Evolutionary conservation across 1,140 invertebrate genomes (phyloP).

Genomic region (Babylonia areolata): DNA sequence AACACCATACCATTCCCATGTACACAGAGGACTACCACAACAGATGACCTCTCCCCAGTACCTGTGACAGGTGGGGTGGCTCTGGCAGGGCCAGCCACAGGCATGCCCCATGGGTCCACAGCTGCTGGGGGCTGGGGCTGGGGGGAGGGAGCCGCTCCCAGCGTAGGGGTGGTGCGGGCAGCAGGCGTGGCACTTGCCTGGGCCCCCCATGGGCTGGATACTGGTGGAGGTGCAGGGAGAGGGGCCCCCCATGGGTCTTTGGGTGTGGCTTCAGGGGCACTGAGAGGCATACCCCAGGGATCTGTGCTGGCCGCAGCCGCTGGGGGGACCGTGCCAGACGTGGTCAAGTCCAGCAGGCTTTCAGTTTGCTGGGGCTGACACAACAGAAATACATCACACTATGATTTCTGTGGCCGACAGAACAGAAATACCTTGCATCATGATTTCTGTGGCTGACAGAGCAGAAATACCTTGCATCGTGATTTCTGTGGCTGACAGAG

Average conservation of each 20-base stretch:
- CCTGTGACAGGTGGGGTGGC: slow-evolving; percentile 35
- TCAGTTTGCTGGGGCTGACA: slow-evolving; percentile 28
- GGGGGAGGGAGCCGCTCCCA: slow-evolving; percentile 40
- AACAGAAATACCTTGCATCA: too few species aligned
- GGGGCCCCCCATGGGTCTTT: slow-evolving; percentile 67
- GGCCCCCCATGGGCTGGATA: slow-evolving; percentile 53
- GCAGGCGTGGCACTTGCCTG: slow-evolving; percentile 34
- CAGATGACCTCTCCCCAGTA: too few species aligned
- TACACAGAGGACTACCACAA: too few species aligned
- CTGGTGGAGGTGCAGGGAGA: slow-evolving; percentile 32
- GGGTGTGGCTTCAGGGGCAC: slow-evolving; percentile 35
- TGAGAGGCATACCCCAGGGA: slow-evolving; percentile 71
- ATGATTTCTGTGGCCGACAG: too few species aligned
- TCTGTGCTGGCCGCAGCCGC: slow-evolving; percentile 50
- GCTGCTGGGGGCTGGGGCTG: slow-evolving; percentile 26
- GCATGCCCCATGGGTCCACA: slow-evolving; percentile 81
- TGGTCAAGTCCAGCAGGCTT: slow-evolving; percentile 43
- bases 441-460: too few species aligned
- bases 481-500: too few species aligned
- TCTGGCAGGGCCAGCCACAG: slow-evolving; percentile 28
- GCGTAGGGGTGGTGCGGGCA: slow-evolving; percentile 31
- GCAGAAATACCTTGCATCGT: too few species aligned
- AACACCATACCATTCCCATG: too few species aligned
- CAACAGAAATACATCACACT: too few species aligned
- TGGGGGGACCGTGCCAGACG: background rate